Conservation (phyloP, 92 coral and sea anemone species). For the Parazoanthus atlanticus region DNA sequence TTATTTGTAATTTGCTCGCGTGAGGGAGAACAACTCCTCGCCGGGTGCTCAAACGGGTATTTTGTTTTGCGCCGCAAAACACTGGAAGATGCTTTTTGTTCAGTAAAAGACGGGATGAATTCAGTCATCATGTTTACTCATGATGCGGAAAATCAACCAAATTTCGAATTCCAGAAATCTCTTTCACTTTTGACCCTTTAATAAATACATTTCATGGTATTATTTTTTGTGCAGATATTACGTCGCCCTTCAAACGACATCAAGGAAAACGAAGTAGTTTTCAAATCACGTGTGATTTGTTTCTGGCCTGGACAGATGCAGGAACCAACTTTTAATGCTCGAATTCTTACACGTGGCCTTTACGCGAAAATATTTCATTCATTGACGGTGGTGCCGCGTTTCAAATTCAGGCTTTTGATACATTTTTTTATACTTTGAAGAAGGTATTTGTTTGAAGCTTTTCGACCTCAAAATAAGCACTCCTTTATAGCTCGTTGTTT, state of each 20-base stretch:
- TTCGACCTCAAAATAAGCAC: neutral
- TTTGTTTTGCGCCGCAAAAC: neutral
- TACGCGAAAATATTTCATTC: constrained; percentile 32
- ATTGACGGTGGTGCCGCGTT: constrained; percentile 1
- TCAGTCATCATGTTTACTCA: neutral
- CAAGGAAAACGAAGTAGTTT: neutral
- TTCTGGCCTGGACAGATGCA: constrained; percentile 37
- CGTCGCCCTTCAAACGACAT: neutral
- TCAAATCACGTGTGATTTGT: constrained; percentile 36
- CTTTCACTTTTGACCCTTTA: neutral
- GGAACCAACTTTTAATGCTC: constrained; percentile 23
- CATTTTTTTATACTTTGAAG: neutral
- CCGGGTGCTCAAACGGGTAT: neutral
- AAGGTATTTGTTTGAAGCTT: neutral
- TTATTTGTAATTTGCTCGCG: neutral
- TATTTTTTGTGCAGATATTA: constrained; percentile 24
- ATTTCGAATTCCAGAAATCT: neutral
- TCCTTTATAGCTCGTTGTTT: neutral
- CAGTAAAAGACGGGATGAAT: neutral
- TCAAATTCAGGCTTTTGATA: constrained; percentile 4
- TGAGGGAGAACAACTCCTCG: neutral
- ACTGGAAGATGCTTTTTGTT: neutral
- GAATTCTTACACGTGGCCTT: constrained; percentile 35
- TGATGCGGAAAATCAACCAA: neutral
- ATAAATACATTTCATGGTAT: neutral